phyloP scores from a whole-genome alignment of 2,113 vertebrate species.

The Cariama cristata region DNA sequence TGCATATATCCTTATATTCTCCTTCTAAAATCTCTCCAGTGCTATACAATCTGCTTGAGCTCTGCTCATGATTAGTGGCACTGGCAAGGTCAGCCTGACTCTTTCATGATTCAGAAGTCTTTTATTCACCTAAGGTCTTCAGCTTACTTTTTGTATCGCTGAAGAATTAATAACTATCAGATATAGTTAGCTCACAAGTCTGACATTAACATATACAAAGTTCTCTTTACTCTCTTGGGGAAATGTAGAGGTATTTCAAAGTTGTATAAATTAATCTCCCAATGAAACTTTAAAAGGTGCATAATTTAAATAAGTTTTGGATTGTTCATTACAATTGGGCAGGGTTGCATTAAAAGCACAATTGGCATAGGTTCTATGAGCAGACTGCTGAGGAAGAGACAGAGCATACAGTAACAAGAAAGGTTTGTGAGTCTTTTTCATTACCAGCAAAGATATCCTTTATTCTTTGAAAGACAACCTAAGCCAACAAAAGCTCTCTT shows the following conservation, averaged over 20 bases:
- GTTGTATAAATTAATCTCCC: not conserved
- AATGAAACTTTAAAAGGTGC: not conserved
- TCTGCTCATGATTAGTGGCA: not conserved
- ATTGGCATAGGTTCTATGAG: not conserved
- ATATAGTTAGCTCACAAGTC: not conserved
- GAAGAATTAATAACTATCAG: not conserved
- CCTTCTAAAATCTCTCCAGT: not conserved
- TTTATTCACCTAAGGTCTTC: not conserved
- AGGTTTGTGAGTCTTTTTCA: not conserved
- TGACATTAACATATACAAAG: not conserved
- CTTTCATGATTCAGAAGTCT: not conserved
- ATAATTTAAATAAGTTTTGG: not conserved
- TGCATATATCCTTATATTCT: not conserved
- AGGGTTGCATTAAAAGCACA: not conserved
- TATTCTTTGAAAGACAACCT: not conserved
- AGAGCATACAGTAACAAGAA: not conserved
- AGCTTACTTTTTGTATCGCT: not conserved
- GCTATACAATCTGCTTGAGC: not conserved
- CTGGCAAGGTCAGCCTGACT: not conserved
- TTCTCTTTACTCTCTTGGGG: not conserved
- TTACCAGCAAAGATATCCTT: not conserved
- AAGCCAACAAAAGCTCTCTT: not conserved
- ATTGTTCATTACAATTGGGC: not conserved
- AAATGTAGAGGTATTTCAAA: not conserved
- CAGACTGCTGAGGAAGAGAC: not conserved